Evolutionary conservation across 1,140 invertebrate genomes (phyloP), one percentile per base, ranked within the genome.

Genomic region (Melanaphis sacchari): DNA sequence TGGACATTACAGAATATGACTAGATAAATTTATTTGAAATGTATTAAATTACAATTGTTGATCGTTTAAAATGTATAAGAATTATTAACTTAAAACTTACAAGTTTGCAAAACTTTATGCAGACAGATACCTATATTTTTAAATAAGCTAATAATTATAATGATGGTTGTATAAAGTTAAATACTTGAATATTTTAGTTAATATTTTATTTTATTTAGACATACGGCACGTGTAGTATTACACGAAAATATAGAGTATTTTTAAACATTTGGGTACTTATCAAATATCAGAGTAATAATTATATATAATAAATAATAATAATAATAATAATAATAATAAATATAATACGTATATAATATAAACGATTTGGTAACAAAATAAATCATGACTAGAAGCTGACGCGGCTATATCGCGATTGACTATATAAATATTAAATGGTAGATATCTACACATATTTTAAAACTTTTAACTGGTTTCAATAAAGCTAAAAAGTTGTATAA

Each of bases 321-420:
- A 40, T 54, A 54, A 40, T 54, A 54, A 54, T 90, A 90, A 90
- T 90, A 3, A 40, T 90, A 90, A 41, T 90, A 90, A 84, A 84
- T 40, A 26, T 26, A 40, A 84, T 40, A n/a, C n/a, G n/a, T n/a
- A n/a, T n/a, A 26, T 38, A 40, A 59, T 90, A 40, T 59, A 90
- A 26, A 90, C 26, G 24, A 90, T 90, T 54, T 90, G 88, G 88
- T 90, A 90, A 90, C 88, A 40, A 54, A 59, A 59, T 40, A 59
- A 90, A 90, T 38, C 36, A 59, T 59, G 88, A 90, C 88, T 90
- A 90, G n/a, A 52, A 24, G 11, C 6, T 88, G 1, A 24, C 7
- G 38, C 9, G 36, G 3, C 31, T 21, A 24, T 49, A 49, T 88
- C 6, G 3, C n/a, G 52, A 26, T 89, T 22, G 49, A 52, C 26